Percentiles rank a stretch among this genome's conserved stretches.
These are phyloP conservation scores for zebrafish (Danio rerio) DNA, from an alignment of 2,113 vertebrate species.

Conservation along the genomic window GRCz12tu NC_133195.1:41940501-41941000, in stretches of 20 bases:
- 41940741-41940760: background rate
- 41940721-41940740: background rate
- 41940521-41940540: too few relatives aligned
- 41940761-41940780: background rate
- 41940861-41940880: conserved; percentile 93
- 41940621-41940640: background rate
- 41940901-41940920: conserved; percentile 88
- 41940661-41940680: background rate
- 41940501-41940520: too few relatives aligned
- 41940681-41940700: background rate
- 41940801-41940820: conserved; percentile 20
- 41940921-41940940: conserved; percentile 90
- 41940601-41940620: too few relatives aligned
- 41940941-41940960: conserved; percentile 40
- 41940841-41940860: conserved; percentile 89
- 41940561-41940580: background rate
- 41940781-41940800: background rate
- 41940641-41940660: background rate
- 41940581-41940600: too few relatives aligned
- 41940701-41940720: background rate
- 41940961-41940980: background rate
- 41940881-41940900: conserved; percentile 91
- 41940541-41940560: background rate
- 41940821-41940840: background rate
- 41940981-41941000: background rate